Evolutionary conservation across 1,140 invertebrate genomes (phyloP), one percentile per base, ranked within the genome.

Genomic region (Aphelinus atriplicis): DNA sequence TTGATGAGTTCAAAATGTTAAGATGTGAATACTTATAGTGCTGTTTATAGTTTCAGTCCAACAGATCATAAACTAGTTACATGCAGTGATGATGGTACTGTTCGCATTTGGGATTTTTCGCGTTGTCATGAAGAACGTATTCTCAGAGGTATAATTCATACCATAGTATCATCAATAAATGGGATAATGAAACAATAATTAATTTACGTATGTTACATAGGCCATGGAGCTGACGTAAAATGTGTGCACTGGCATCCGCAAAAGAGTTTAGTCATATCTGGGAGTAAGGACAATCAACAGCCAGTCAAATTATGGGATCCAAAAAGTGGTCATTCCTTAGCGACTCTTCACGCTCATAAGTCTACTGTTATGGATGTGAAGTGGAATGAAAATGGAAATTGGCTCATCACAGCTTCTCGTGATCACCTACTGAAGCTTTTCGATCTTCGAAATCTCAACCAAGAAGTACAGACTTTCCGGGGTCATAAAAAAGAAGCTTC

Each of bases 261-360:
- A 78, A 99, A 99, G 88, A 94, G 95, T 78, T 90, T 99, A 66
- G 93, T 99, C 80, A 96, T 98, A 43, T 99, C 98, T 10, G 98
- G 98, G 0, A 99, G 97, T 86, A 99, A 99, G 89, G 98, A 99
- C 86, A 99, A 98, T 86, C 98, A 99, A 84, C 98, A 99, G 83
- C 98, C 98, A 7, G 96, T 99, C 9, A 99, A 99, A 88, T 89
- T 99, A 10, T 99, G 98, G 98, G 98, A 99, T 91, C 97, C 98
- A 6, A 98, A 98, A 86, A 95, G 94, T 75, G 98, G 97, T 0
- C 93, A 95, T 78, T 94, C 94, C 7, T 84, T 96, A 69, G 94
- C 94, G n/a, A 96, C 95, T 9, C 84, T 96, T 84, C 98, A 99
- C 89, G 98, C 97, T 26, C 98, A 99, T 88, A 99, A 99, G 88